Percentiles rank a stretch among this genome's conserved stretches.
Conservation (phyloP, 2,888 invertebrate species). For the Mellilla xanthometata region DNA sequence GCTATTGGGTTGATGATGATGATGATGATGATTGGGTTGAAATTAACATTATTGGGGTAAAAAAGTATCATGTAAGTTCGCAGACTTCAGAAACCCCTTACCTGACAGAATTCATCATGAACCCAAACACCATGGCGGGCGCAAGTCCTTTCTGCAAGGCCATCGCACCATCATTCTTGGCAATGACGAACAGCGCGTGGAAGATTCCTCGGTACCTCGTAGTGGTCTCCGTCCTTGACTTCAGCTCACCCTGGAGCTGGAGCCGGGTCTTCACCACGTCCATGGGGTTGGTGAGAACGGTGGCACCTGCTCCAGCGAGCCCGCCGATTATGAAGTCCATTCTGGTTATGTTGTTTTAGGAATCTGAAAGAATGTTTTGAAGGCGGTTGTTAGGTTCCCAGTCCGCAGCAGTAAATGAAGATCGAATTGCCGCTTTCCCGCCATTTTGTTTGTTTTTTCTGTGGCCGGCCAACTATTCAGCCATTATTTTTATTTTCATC, state of each 20-base stretch:
- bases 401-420: no score
- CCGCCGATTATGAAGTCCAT: conserved; percentile 90
- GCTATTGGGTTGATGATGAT: no score
- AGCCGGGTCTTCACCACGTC: conserved; percentile 94
- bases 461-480: no score
- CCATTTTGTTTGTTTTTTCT: no score
- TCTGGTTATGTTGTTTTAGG: conserved; percentile 9
- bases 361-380: no score
- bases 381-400: no score
- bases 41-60: no score
- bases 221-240: conserved; percentile 77
- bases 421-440: no score
- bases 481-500: no score
- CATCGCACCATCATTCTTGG: conserved; percentile 87
- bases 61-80: no score
- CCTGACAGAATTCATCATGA: conserved; percentile 83
- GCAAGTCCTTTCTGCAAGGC: conserved; percentile 90
- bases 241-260: conserved; percentile 91
- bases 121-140: conserved; percentile 91
- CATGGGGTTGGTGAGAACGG: conserved; percentile 92
- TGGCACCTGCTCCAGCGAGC: conserved; percentile 88
- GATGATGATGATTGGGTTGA: no score
- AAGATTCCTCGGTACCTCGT: conserved; percentile 87
- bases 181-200: conserved; percentile 89
- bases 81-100: conserved; percentile 24